Base-by-base conservation (phyloP, 2,888 invertebrate species). In the Timandra comae region DNA sequence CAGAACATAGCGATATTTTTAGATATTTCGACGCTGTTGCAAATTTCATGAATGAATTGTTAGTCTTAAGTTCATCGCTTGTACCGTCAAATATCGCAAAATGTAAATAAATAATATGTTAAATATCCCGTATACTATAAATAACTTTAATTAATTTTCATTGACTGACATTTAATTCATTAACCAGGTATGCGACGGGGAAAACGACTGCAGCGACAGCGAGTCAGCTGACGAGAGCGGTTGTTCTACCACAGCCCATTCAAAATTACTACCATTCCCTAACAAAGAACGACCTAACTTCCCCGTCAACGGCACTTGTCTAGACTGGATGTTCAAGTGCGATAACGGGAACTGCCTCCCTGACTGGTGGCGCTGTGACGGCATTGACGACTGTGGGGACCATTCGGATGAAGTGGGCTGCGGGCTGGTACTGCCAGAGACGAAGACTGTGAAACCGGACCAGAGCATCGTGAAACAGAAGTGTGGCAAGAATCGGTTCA, bases 281-380 rank as follows among this genome's bases (percentile, higher is more conserved):
- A 52, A 49, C 2, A 55, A 63, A 3, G 62, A 66, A 12, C 63
- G 63, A 24, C 60, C 67, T 1, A 56, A 51, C 27, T 76, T 76
- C 68, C 50, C 70, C 33, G 42, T 55, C 42, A 76, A 79, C 46
- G 57, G 58, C 3, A 74, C 87, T 0, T 93, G 93, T 52, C 87
- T 89, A 27, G 90, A 91, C 43, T 93, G 92, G 92, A 93, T 93
- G 93, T 94, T 92, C 61, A 88, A 87, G 48, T 94, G 94, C 55
- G 74, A 84, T 9, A 91, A 91, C 49, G 87, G 75, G 6, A 90
- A 89, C 63, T 93, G 93, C 56, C 85, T 93, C 27, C 93, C 93
- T 0, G 89, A 90, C 43, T 92, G 92, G 91, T 93, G 93, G 94
- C 89, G 92, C 43, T 94, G 94, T 58, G 94, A 94, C 56, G 88